phyloP scores from a whole-genome alignment of 2,888 invertebrate species.

The Drosophila paucipuncta region DNA sequence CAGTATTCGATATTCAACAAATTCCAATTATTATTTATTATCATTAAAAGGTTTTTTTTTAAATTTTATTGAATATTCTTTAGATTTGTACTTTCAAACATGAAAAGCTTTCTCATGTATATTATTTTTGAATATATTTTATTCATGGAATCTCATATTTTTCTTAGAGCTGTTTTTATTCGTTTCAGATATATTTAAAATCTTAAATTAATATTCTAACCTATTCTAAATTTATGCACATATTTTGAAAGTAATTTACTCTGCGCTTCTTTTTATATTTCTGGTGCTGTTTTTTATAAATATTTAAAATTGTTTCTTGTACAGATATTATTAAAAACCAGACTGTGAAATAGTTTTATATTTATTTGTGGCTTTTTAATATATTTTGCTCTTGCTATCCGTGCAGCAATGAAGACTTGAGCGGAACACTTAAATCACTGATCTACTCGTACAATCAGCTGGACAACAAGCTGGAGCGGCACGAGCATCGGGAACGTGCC shows the following conservation, averaged over 20 bases:
- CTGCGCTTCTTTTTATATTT: too few species aligned
- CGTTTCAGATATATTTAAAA: not conserved
- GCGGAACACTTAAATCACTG: constrained; percentile 92
- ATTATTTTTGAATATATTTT: not conserved
- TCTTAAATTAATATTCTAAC: not conserved
- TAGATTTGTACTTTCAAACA: not conserved
- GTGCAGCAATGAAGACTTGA: constrained; percentile 83
- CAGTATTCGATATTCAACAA: not conserved
- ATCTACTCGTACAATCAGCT: constrained; percentile 92
- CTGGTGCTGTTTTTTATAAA: not conserved
- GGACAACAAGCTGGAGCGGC: constrained; percentile 93
- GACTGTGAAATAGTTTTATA: not conserved
- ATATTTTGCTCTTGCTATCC: not conserved
- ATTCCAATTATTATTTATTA: not conserved
- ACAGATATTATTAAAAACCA: not conserved
- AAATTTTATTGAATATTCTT: not conserved
- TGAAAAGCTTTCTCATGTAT: not conserved
- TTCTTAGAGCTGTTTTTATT: not conserved
- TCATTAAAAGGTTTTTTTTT: not conserved
- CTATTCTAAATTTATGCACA: not conserved
- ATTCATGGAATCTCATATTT: not conserved
- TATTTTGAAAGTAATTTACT: not conserved
- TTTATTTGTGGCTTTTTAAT: not conserved
- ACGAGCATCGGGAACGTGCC: constrained; percentile 92
- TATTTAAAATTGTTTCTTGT: not conserved